A percentile compares a stretch with the other conserved stretches of the same genome.
phyloP scores from a whole-genome alignment of 2,888 invertebrate species.

The Torymus tubicola region DNA sequence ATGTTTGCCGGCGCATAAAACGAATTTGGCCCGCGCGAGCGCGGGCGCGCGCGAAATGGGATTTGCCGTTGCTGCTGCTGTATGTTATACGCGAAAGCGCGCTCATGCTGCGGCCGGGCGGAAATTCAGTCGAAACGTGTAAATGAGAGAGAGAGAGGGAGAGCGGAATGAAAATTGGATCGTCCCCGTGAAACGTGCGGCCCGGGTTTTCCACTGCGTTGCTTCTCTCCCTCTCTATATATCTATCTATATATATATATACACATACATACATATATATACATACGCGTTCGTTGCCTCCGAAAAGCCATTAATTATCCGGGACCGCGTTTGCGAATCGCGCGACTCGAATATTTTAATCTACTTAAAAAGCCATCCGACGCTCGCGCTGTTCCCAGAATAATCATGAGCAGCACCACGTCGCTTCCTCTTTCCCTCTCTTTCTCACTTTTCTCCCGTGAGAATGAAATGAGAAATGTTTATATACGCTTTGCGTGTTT shows the following conservation, averaged over 20 bases:
- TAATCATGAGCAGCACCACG: conserved; percentile 65
- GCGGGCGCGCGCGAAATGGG: conserved; percentile 57
- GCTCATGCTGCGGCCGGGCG: conserved; percentile 46
- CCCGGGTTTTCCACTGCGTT: too few species aligned
- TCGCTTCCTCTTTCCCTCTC: conserved; percentile 59
- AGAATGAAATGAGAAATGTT: too few species aligned
- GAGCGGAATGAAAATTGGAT: conserved; percentile 43
- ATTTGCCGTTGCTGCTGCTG: conserved; percentile 48
- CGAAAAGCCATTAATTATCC: conserved; percentile 73
- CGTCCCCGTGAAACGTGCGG: background rate
- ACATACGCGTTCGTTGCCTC: conserved; percentile 4
- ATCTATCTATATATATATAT: too few species aligned
- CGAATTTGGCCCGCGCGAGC: conserved; percentile 8
- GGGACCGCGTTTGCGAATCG: conserved; percentile 63
- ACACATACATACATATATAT: too few species aligned
- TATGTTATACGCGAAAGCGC: too few species aligned
- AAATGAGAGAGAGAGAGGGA: conserved; percentile 35
- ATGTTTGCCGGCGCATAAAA: conserved; percentile 13
- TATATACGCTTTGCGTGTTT: too few species aligned
- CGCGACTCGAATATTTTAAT: conserved; percentile 68
- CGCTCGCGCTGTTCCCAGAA: conserved; percentile 63
- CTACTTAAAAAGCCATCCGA: conserved; percentile 75
- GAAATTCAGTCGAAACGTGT: conserved; percentile 69
- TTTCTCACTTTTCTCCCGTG: conserved; percentile 52
- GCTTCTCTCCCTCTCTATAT: too few species aligned